These are phyloP conservation scores for Phyllostomus hastatus DNA, from an alignment of 2,113 vertebrate genomes.

Conservation along the genomic window DNA sequence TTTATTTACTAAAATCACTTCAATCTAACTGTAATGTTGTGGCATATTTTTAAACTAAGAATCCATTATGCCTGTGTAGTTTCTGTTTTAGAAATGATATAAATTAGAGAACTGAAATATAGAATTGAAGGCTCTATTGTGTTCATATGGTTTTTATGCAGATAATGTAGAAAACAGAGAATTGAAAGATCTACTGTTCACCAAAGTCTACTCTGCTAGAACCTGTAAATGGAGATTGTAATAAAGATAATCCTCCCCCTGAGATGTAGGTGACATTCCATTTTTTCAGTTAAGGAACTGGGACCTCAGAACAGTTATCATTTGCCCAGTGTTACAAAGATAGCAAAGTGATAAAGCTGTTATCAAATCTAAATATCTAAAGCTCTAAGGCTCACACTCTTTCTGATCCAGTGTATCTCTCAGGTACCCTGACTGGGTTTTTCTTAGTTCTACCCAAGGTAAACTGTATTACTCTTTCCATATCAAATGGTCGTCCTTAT, in stretches of 20 bases:
- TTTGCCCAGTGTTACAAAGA: background rate
- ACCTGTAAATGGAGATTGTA: background rate
- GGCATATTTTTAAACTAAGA: conserved; percentile 2
- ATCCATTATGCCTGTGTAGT: background rate
- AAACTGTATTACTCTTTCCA: background rate
- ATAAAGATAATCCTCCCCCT: background rate
- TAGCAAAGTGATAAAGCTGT: background rate
- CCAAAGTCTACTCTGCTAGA: background rate
- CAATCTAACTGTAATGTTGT: background rate
- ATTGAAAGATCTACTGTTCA: background rate
- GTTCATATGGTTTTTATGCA: background rate
- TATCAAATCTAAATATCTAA: background rate
- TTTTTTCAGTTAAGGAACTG: background rate
- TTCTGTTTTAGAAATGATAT: background rate
- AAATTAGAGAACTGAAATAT: background rate
- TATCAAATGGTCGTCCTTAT: background rate
- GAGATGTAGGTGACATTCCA: background rate
- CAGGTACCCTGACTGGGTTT: background rate
- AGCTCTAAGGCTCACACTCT: background rate
- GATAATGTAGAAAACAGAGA: conserved; percentile 9
- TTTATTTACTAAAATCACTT: background rate
- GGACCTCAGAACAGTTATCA: background rate
- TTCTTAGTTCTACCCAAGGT: background rate
- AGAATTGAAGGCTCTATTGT: background rate
- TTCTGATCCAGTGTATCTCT: background rate